phyloP scores from a whole-genome alignment of 1,140 invertebrate species.

The Brachionus paranguensis region DNA sequence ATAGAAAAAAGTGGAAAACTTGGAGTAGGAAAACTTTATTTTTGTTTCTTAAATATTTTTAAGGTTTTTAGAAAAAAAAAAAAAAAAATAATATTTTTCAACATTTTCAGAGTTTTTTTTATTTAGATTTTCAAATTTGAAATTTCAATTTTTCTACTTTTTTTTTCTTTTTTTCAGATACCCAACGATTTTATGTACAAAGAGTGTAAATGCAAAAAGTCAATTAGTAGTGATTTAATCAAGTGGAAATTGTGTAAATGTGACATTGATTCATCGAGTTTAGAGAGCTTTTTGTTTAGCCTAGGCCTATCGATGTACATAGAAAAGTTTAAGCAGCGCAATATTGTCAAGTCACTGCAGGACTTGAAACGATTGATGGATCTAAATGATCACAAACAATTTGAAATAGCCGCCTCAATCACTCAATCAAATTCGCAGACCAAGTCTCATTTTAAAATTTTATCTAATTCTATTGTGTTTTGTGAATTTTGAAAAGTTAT shows the following conservation, averaged over 20 bases:
- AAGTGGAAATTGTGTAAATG: constrained; percentile 49
- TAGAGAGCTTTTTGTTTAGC: constrained; percentile 53
- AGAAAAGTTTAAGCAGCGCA: constrained; percentile 40
- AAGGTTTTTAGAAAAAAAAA: no score
- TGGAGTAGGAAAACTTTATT: constrained; percentile 42
- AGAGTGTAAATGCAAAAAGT: constrained; percentile 25
- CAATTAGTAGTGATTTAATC: constrained; percentile 38
- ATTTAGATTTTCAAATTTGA: background rate
- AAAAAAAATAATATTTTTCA: background rate
- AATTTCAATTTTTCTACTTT: constrained; percentile 34
- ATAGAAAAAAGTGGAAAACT: constrained; percentile 42
- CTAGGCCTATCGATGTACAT: constrained; percentile 56
- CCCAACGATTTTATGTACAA: constrained; percentile 46
- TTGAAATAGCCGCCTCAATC: background rate
- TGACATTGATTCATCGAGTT: constrained; percentile 51
- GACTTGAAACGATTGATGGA: background rate
- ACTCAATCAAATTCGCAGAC: background rate
- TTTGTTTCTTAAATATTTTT: background rate
- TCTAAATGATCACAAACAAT: constrained; percentile 1
- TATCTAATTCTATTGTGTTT: background rate
- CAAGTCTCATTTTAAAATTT: constrained; percentile 11
- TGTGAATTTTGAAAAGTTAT: background rate
- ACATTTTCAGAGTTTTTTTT: background rate
- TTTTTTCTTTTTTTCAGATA: constrained; percentile 47
- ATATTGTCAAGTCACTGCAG: background rate